A percentile compares a stretch with the other conserved stretches of the same genome.
Evolutionary conservation across 2,797 vertebrate genomes (phyloP).

Genomic region (Pristis pectinata): DNA sequence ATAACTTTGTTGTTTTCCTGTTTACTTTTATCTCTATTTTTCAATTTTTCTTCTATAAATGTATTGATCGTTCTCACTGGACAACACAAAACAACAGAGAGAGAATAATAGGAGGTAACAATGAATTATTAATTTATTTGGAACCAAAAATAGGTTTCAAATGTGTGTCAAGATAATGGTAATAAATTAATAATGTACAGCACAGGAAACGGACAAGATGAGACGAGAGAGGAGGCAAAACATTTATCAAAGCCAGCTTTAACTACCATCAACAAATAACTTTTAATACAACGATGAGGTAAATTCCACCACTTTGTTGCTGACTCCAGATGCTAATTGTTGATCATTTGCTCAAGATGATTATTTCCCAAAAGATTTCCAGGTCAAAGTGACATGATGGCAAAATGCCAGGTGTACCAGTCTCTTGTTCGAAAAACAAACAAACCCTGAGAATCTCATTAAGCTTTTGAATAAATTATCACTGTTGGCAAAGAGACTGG

Average conservation of each 20-base stretch:
- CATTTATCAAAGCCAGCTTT: constrained; percentile 27
- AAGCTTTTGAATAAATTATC: constrained; percentile 27
- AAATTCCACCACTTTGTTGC: neutral
- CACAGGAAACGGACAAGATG: constrained; percentile 12
- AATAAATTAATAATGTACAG: constrained; percentile 35
- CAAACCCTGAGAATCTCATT: neutral
- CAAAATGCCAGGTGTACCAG: neutral
- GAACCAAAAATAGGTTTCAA: constrained; percentile 34
- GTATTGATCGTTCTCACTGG: constrained; percentile 1
- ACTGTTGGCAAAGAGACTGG: neutral
- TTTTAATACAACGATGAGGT: neutral
- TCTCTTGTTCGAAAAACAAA: neutral
- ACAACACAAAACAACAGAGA: constrained; percentile 8
- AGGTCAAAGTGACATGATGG: neutral
- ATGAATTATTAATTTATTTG: constrained; percentile 37
- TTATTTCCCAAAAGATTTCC: neutral
- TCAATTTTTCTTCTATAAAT: too few species aligned
- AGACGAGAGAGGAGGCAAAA: constrained; percentile 20
- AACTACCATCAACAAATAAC: constrained; percentile 14
- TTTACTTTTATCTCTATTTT: neutral
- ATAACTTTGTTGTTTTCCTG: neutral
- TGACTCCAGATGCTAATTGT: neutral
- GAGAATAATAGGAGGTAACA: constrained; percentile 31
- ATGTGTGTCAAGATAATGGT: constrained; percentile 37
- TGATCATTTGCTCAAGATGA: neutral